Base-by-base conservation (phyloP, 2,113 vertebrate species). In the Sinocyclocheilus maitianheensis region DNA sequence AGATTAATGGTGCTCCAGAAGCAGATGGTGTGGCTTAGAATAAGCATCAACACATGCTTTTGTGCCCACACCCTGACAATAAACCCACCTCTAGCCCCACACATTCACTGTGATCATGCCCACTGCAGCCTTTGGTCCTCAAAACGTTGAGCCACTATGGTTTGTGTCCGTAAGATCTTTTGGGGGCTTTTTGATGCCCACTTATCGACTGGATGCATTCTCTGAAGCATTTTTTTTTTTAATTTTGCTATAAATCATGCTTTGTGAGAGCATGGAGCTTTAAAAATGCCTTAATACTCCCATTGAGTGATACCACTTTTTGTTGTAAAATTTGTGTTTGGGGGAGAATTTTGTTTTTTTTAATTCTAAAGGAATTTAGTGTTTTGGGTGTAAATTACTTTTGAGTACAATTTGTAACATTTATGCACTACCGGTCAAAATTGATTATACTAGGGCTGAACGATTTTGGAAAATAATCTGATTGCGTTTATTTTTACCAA, bases 1-100 rank as follows among this genome's bases (percentile, higher is more conserved):
- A 89, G 86, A 91, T 90, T 89, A 26, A 91, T 86, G 79, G 62
- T 51, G 84, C 67, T 48, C 86, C 74, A 83, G 86, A 84, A 86
- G n/a, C 85, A 89, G 87, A 89, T 83, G 69, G 74, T 55, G 55
- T 82, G 84, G 84, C 89, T 86, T 34, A 63, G 58, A 88, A 20
- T 65, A 77, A 63, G 76, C 84, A 88, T 89, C 69, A 85, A 84
- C 69, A 76, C 77, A 40, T 58, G 34, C 40, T 51, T 67, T 71
- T 58, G 48, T 81, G 53, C 85, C 77, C 69, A 71, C 77, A 62
- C 67, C 51, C 65, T 80, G 77, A 74, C 81, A 51, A n/a, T 34
- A 69, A 71, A 46, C 51, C 43, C 34, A 81, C 69, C 26, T 72
- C 77, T 72, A 40, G 43, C 37, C 63, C 37, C 63, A 53, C 67